Evolutionary conservation across 2,113 vertebrate species (phyloP).

Genomic region (Pachyramphus minor): DNA sequence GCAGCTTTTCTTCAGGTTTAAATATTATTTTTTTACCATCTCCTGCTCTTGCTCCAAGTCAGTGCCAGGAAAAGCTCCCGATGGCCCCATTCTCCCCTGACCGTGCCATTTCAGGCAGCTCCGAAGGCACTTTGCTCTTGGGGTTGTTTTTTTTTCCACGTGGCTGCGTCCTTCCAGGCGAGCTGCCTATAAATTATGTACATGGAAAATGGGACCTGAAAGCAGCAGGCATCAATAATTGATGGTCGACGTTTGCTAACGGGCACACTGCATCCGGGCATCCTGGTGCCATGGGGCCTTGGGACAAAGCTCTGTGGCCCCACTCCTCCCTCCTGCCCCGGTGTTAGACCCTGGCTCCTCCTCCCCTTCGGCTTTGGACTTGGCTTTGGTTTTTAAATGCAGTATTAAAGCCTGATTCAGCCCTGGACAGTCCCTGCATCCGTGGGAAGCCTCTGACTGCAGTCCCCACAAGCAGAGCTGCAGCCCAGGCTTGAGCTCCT

Average conservation of each 20-base stretch:
- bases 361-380: background rate
- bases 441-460: background rate
- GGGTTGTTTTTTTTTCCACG: background rate
- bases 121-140: background rate
- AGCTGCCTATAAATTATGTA: slow-evolving; percentile 76
- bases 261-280: background rate
- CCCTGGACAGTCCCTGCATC: background rate
- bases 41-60: background rate
- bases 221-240: slow-evolving; percentile 71
- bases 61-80: background rate
- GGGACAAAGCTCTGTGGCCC: background rate
- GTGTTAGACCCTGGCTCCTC: fast-evolving
- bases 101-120: background rate
- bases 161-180: background rate
- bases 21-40: background rate
- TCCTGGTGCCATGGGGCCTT: fast-evolving
- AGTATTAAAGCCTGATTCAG: background rate
- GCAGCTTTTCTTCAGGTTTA: background rate
- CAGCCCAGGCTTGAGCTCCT: background rate
- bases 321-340: fast-evolving
- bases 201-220: slow-evolving; percentile 67
- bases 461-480: background rate
- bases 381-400: background rate
- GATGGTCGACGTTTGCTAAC: background rate
- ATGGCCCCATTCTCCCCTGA: fast-evolving